Evolutionary conservation across 2,888 invertebrate species (phyloP).

Genomic region (Lithosia quadra): DNA sequence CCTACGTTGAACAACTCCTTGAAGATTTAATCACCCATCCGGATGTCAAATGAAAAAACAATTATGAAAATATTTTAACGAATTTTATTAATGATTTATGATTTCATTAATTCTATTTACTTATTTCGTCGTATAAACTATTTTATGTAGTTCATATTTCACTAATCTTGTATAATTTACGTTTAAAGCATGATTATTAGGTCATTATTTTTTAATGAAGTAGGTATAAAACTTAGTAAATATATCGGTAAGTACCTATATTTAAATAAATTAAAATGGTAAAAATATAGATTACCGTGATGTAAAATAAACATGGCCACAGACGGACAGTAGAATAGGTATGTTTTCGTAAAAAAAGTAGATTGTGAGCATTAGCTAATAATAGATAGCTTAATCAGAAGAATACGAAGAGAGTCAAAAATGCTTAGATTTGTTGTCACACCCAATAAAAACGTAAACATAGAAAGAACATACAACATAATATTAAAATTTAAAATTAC

Average conservation of each 20-base stretch:
- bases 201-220: constrained; percentile 39
- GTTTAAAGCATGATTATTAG: constrained; percentile 54
- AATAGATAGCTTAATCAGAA: neutral
- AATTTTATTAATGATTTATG: constrained; percentile 45
- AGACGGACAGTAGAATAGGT: neutral
- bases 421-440: neutral
- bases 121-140: constrained; percentile 39
- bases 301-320: constrained; percentile 14
- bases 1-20: neutral
- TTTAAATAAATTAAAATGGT: constrained; percentile 22
- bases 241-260: constrained; percentile 11
- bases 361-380: constrained; percentile 5
- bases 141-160: constrained; percentile 34
- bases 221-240: constrained; percentile 33
- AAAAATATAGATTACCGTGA: constrained; percentile 31
- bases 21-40: neutral
- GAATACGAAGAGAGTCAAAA: neutral
- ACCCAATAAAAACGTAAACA: constrained; percentile 14
- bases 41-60: constrained; percentile 21
- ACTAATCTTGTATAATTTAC: constrained; percentile 49
- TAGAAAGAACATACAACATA: constrained; percentile 21
- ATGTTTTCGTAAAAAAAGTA: neutral
- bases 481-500: constrained; percentile 37
- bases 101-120: constrained; percentile 36
- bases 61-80: constrained; percentile 47